A percentile compares a stretch with the other conserved stretches of the same genome.
These are phyloP conservation scores for Hippopotamyrus pictus DNA, from an alignment of 2,797 vertebrate species.

Conservation along the genomic window DNA sequence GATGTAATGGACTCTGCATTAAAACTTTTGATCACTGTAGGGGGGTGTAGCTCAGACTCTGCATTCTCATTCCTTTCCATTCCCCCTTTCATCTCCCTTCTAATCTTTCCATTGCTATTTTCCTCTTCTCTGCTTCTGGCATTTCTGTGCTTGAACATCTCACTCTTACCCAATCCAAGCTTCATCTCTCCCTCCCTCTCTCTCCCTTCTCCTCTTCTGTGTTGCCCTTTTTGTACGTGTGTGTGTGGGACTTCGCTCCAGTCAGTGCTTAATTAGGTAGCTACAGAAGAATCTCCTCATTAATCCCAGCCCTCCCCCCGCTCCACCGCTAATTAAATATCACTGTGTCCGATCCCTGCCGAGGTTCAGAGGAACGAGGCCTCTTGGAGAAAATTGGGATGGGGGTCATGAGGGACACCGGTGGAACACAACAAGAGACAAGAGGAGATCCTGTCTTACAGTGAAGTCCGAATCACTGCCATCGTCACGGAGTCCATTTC, in stretches of 20 bases:
- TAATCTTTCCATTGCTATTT: neutral
- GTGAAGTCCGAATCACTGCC: neutral
- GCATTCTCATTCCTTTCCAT: neutral
- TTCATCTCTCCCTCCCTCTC: neutral
- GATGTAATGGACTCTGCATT: neutral
- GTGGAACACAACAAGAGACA: neutral
- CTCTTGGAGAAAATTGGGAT: neutral
- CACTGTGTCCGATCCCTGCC: neutral
- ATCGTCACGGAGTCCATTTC: neutral
- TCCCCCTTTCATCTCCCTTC: neutral
- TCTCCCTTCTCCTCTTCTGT: neutral
- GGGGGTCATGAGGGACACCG: neutral
- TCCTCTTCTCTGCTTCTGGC: neutral
- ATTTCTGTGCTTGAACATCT: neutral
- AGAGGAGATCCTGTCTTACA: neutral
- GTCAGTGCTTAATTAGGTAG: conserved; percentile 3
- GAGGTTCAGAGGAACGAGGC: neutral
- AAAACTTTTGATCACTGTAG: neutral
- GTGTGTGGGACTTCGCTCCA: neutral
- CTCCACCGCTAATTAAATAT: neutral
- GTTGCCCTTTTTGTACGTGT: neutral
- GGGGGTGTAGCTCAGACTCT: neutral
- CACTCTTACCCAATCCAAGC: neutral
- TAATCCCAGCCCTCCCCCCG: neutral
- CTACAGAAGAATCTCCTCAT: neutral